A percentile compares a stretch with the other conserved stretches of the same genome.
Evolutionary conservation across 2,888 invertebrate genomes (phyloP).

Genomic region (Fragum fragum): DNA sequence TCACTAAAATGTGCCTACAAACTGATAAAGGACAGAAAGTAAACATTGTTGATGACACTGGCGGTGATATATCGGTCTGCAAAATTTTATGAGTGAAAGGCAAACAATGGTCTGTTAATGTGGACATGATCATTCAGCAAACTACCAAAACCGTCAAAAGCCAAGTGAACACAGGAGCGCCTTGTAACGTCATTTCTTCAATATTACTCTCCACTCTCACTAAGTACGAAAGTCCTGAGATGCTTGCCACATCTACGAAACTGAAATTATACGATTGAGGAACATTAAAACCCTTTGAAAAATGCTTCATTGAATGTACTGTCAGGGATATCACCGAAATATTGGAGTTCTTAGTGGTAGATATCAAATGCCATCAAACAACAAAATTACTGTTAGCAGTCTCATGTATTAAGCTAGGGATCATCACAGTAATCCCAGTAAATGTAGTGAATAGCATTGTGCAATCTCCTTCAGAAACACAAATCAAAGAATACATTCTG

Average conservation of each 20-base stretch:
- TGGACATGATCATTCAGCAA: not conserved
- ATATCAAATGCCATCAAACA: not conserved
- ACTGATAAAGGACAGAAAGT: slow-evolving; percentile 13
- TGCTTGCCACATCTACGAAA: not conserved
- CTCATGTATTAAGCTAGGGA: not conserved
- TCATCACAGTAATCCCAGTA: slow-evolving; percentile 15
- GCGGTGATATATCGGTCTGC: slow-evolving; percentile 7
- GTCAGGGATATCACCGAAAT: not conserved
- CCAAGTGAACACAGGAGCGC: slow-evolving; percentile 26
- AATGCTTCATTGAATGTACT: not conserved
- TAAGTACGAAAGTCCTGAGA: not conserved
- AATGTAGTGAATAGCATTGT: too few relatives aligned
- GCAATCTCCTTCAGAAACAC: slow-evolving; percentile 11
- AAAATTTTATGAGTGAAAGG: not conserved
- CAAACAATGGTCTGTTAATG: slow-evolving; percentile 20
- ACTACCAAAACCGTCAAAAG: slow-evolving; percentile 16
- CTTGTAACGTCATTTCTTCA: slow-evolving; percentile 26
- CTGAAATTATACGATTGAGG: not conserved
- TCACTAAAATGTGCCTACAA: slow-evolving; percentile 1
- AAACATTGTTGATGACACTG: slow-evolving; percentile 12
- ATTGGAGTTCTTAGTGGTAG: slow-evolving; percentile 7
- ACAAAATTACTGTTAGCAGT: slow-evolving; percentile 20
- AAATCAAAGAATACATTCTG: slow-evolving; percentile 1
- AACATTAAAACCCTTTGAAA: not conserved
- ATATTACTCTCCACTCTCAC: not conserved